Evolutionary conservation across 2,113 vertebrate species (phyloP).

Genomic region (Ancistrus triradiatus): DNA sequence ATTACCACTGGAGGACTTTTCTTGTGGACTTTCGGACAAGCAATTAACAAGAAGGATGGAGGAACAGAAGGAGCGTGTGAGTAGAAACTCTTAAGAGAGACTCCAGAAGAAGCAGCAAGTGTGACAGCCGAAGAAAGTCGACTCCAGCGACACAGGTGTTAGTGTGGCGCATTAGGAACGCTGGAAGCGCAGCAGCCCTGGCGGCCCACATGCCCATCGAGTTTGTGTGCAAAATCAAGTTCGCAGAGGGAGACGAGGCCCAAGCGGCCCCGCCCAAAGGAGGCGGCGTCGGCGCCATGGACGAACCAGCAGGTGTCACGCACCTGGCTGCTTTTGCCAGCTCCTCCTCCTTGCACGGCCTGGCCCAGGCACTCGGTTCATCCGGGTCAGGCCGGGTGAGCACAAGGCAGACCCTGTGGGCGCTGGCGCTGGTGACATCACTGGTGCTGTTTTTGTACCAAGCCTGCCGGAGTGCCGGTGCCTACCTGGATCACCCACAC

Average conservation of each 20-base stretch:
- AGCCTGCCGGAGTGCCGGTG: slow-evolving; percentile 82
- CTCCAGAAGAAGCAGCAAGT: neutral
- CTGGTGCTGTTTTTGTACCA: slow-evolving; percentile 90
- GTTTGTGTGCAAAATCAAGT: slow-evolving; percentile 99
- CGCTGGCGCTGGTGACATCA: slow-evolving; percentile 83
- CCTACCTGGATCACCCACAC: slow-evolving; percentile 92
- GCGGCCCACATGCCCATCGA: slow-evolving; percentile 95
- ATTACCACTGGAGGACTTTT: slow-evolving; percentile 12
- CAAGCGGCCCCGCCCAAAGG: slow-evolving; percentile 84
- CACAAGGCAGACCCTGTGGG: slow-evolving; percentile 89
- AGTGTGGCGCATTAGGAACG: neutral
- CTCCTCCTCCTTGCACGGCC: slow-evolving; percentile 91
- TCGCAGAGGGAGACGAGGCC: slow-evolving; percentile 94
- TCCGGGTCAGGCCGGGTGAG: slow-evolving; percentile 76
- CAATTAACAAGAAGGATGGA: slow-evolving; percentile 22
- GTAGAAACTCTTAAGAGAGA: slow-evolving; percentile 20
- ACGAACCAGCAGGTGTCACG: slow-evolving; percentile 65
- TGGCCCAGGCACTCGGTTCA: slow-evolving; percentile 82
- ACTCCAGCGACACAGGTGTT: neutral
- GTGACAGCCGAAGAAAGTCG: neutral
- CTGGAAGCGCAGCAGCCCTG: slow-evolving; percentile 56
- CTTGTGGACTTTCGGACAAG: neutral
- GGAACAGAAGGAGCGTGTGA: slow-evolving; percentile 15
- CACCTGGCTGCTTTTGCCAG: slow-evolving; percentile 87
- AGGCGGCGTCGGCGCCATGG: slow-evolving; percentile 86